A percentile compares a stretch with the other conserved stretches of the same genome.
These are phyloP conservation scores for Tachina grossa DNA, from an alignment of 2,888 invertebrate species.

Conservation along the genomic window DNA sequence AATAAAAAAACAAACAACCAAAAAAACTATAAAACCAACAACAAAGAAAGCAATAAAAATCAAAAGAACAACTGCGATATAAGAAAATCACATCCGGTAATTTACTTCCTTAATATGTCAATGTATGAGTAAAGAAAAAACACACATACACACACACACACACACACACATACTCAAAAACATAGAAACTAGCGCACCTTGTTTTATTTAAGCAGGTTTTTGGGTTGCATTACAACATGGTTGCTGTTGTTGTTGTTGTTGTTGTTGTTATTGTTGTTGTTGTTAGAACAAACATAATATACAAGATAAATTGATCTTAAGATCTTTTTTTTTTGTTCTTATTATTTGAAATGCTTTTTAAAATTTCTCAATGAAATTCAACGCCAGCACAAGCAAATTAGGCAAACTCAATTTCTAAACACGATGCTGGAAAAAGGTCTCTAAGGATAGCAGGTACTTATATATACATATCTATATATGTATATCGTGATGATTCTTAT, in stretches of 20 bases:
- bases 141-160: not conserved
- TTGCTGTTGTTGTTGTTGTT: slow-evolving; percentile 32
- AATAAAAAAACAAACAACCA: slow-evolving; percentile 20
- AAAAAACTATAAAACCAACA: slow-evolving; percentile 25
- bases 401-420: slow-evolving; percentile 74
- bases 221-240: not conserved
- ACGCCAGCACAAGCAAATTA: slow-evolving; percentile 79
- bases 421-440: slow-evolving; percentile 50
- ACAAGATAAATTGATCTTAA: slow-evolving; percentile 69
- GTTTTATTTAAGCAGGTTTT: slow-evolving; percentile 66
- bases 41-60: slow-evolving; percentile 63
- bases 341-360: slow-evolving; percentile 18
- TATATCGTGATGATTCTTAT: not conserved
- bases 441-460: slow-evolving; percentile 62
- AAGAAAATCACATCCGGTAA: slow-evolving; percentile 82
- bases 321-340: slow-evolving; percentile 41
- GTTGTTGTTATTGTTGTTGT: too few species aligned
- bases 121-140: slow-evolving; percentile 36
- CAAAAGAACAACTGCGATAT: slow-evolving; percentile 76
- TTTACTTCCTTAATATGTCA: slow-evolving; percentile 81
- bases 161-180: slow-evolving; percentile 12
- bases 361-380: slow-evolving; percentile 68
- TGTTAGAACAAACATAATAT: slow-evolving; percentile 59
- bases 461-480: too few species aligned
- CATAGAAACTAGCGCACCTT: slow-evolving; percentile 56